These are phyloP conservation scores for Ophion ventricosus DNA, from an alignment of 2,888 invertebrate species.

Conservation along the genomic window DNA sequence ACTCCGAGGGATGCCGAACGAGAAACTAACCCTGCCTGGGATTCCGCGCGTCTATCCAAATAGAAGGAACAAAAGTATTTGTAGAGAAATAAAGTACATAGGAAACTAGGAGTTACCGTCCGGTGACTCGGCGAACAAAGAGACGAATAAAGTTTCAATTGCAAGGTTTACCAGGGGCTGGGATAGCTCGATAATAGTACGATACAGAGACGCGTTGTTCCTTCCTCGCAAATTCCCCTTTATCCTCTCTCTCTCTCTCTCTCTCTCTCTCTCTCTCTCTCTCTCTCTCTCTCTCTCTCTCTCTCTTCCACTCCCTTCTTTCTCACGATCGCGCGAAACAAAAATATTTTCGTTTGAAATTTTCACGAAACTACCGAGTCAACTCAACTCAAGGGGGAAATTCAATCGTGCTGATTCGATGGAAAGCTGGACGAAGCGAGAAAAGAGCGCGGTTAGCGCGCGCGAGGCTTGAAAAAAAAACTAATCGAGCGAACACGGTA, in stretches of 20 bases:
- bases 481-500: not conserved
- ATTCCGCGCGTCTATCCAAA: not conserved
- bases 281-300: not conserved
- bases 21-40: not conserved
- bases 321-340: not conserved
- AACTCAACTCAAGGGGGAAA: constrained; percentile 58
- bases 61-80: constrained; percentile 9
- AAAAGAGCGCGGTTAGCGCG: constrained; percentile 36
- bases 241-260: too few species aligned
- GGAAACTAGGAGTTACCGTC: not conserved
- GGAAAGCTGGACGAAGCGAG: constrained; percentile 54
- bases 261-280: too few species aligned
- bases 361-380: not conserved
- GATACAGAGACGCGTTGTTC: not conserved
- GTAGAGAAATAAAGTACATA: not conserved
- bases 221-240: not conserved
- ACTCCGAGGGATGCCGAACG: not conserved
- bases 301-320: not conserved
- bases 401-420: constrained; percentile 68
- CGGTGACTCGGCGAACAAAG: not conserved
- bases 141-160: constrained; percentile 8
- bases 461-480: constrained; percentile 34
- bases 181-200: not conserved
- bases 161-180: not conserved
- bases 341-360: not conserved